A percentile compares a stretch with the other conserved stretches of the same genome.
phyloP scores from a whole-genome alignment of 53 echinoderm and acorn worm species.

The Henricia sp. region DNA sequence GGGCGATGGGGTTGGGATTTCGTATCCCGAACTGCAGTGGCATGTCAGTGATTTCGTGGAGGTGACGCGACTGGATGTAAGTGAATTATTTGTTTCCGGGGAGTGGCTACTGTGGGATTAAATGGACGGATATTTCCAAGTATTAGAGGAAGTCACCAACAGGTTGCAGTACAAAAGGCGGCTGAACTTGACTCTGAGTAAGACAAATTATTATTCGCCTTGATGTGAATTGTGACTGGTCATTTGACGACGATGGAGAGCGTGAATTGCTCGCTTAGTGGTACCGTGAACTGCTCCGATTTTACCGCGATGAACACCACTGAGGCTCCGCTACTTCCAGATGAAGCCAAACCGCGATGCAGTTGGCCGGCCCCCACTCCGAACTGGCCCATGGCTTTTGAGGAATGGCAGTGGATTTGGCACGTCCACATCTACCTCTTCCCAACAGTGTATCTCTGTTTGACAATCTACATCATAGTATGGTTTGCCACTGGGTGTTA shows the following conservation, averaged over 20 bases:
- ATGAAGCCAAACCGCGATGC: constrained; percentile 19
- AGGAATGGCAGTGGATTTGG: constrained; percentile 63
- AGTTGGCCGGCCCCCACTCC: constrained; percentile 75
- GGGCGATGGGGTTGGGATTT: no score
- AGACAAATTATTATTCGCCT: not conserved
- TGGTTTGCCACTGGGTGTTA: constrained; percentile 43
- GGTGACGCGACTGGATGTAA: not conserved
- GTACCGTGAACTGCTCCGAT: not conserved
- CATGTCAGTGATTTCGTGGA: not conserved
- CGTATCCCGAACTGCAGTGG: no score
- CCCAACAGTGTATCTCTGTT: constrained; percentile 50
- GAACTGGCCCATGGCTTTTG: constrained; percentile 64
- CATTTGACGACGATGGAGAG: constrained; percentile 13
- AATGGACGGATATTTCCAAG: not conserved
- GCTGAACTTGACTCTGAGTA: not conserved
- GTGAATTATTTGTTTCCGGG: constrained; percentile 31
- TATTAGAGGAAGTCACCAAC: not conserved
- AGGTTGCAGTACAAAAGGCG: not conserved
- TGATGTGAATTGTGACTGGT: not conserved
- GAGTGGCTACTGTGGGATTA: not conserved
- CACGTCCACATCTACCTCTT: constrained; percentile 64
- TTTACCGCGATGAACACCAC: not conserved
- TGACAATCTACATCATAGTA: constrained; percentile 50
- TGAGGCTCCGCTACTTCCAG: constrained; percentile 3
- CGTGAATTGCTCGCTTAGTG: constrained; percentile 20